Evolutionary conservation across 1,140 invertebrate species (phyloP).

Genomic region (Tenebrio molitor): DNA sequence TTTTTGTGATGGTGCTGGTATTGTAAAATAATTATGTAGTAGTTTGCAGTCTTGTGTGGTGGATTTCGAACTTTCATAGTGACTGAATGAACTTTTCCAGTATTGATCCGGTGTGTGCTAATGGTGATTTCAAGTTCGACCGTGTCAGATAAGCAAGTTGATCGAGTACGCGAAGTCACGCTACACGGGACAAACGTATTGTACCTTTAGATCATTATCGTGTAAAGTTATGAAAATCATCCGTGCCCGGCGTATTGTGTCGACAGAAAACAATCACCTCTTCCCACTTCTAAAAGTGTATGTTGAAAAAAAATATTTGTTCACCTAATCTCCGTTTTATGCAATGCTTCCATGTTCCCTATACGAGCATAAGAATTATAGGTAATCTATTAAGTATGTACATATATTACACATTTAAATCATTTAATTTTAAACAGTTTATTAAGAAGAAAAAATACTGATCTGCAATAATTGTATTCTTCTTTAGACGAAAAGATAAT

Average conservation of each 20-base stretch:
- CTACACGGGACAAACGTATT: slow-evolving; percentile 40
- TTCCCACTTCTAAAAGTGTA: too few relatives aligned
- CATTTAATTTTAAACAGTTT: too few relatives aligned
- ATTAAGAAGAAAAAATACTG: too few relatives aligned
- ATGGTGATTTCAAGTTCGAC: slow-evolving; percentile 46
- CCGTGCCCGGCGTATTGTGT: neutral
- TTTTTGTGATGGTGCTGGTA: too few relatives aligned
- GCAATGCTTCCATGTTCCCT: too few relatives aligned
- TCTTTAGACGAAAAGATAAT: too few relatives aligned
- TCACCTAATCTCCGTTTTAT: too few relatives aligned
- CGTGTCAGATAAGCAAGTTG: slow-evolving; percentile 45
- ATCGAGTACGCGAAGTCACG: slow-evolving; percentile 48
- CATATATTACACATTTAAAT: too few relatives aligned
- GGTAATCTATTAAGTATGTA: too few relatives aligned
- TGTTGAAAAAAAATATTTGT: too few relatives aligned
- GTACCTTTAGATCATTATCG: slow-evolving; percentile 15
- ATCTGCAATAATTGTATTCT: too few relatives aligned
- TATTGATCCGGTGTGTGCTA: slow-evolving; percentile 35
- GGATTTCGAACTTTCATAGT: slow-evolving; percentile 2
- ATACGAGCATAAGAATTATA: too few relatives aligned
- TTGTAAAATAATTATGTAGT: neutral
- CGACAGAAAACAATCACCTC: neutral
- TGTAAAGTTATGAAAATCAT: slow-evolving; percentile 26
- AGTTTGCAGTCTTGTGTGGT: neutral
- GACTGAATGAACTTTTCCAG: slow-evolving; percentile 44